A percentile compares a stretch with the other conserved stretches of the same genome.
phyloP scores from a whole-genome alignment of 2,797 vertebrate species.

The Helarctos malayanus region DNA sequence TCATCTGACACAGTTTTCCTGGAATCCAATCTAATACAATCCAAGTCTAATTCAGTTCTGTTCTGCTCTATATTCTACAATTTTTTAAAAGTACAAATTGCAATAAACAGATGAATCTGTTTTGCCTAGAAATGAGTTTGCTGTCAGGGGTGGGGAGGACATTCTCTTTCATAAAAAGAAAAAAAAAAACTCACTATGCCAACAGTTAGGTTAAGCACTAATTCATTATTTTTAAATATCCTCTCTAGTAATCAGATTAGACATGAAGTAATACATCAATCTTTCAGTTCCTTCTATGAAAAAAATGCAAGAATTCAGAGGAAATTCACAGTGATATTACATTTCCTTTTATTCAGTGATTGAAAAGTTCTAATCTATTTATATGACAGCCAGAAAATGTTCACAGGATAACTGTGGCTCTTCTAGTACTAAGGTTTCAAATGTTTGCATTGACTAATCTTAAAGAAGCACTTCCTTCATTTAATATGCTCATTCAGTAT shows the following conservation, averaged over 20 bases:
- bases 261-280: not conserved
- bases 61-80: not conserved
- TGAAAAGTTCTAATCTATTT: slow-evolving; percentile 52
- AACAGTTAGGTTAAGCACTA: not conserved
- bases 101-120: not conserved
- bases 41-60: not conserved
- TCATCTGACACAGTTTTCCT: not conserved
- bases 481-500: not conserved
- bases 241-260: slow-evolving; percentile 54
- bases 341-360: slow-evolving; percentile 60
- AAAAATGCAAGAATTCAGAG: slow-evolving; percentile 41
- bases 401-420: slow-evolving; percentile 23
- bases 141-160: not conserved
- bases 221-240: slow-evolving; percentile 44
- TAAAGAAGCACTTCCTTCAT: not conserved
- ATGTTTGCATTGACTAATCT: not conserved
- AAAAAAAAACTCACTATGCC: not conserved
- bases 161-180: not conserved
- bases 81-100: slow-evolving; percentile 38
- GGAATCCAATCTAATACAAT: not conserved
- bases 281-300: slow-evolving; percentile 15
- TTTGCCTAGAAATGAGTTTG: slow-evolving; percentile 19
- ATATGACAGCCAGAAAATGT: not conserved
- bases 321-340: slow-evolving; percentile 53
- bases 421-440: slow-evolving; percentile 5